Evolutionary conservation across 2,797 vertebrate genomes (phyloP).

Genomic region (Phataginus tricuspis): DNA sequence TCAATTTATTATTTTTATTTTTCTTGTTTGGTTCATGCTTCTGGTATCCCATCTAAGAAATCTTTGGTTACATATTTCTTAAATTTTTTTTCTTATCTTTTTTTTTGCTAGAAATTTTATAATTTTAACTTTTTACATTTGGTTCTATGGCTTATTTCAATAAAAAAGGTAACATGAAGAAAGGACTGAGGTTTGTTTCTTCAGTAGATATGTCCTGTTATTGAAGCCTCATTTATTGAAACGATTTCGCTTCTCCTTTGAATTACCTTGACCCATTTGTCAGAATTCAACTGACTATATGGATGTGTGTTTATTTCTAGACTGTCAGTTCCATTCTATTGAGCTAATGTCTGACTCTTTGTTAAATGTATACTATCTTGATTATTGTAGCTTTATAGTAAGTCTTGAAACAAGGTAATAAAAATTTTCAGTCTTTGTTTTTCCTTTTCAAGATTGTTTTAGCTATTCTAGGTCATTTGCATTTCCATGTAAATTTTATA

Average conservation of each 20-base stretch:
- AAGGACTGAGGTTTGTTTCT: not conserved
- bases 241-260: not conserved
- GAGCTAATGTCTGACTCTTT: not conserved
- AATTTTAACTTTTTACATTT: conserved; percentile 3
- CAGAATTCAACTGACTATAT: not conserved
- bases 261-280: not conserved
- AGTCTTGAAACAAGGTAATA: too few species aligned
- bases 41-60: not conserved
- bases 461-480: not conserved
- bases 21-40: not conserved
- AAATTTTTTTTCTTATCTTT: not conserved
- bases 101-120: not conserved
- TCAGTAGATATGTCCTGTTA: not conserved
- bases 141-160: not conserved
- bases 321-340: not conserved
- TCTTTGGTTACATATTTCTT: not conserved
- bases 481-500: not conserved
- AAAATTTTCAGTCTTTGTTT: too few species aligned
- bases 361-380: not conserved
- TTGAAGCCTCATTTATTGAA: not conserved
- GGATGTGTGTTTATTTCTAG: not conserved
- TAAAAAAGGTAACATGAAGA: not conserved
- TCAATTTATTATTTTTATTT: not conserved
- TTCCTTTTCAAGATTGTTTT: too few species aligned
- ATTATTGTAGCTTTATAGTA: too few species aligned